Percentiles rank a stretch among this genome's conserved stretches.
phyloP scores from a whole-genome alignment of 2,888 invertebrate genomes.

The Brenthis hecate region DNA sequence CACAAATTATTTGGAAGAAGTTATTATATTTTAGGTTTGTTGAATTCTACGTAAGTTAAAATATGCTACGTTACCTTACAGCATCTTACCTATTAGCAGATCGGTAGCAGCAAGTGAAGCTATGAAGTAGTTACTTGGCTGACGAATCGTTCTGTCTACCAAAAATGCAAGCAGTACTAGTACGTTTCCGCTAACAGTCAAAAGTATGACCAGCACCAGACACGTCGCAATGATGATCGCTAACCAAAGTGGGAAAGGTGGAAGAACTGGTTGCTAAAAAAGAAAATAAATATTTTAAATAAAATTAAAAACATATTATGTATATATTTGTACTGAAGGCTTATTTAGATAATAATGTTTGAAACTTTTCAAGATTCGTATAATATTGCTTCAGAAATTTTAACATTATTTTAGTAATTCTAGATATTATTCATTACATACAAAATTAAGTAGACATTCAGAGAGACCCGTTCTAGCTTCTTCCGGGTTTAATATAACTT shows the following conservation, averaged over 20 bases:
- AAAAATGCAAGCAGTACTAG: slow-evolving; percentile 97
- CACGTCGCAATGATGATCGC: slow-evolving; percentile 94
- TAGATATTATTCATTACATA: too few species aligned
- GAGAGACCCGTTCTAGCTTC: too few species aligned
- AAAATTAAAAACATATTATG: too few species aligned
- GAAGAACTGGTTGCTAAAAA: slow-evolving; percentile 83
- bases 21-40: too few species aligned
- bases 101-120: slow-evolving; percentile 98
- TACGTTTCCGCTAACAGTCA: slow-evolving; percentile 97
- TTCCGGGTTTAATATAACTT: too few species aligned
- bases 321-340: too few species aligned
- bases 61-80: slow-evolving; percentile 22
- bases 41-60: neutral
- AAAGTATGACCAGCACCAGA: slow-evolving; percentile 92
- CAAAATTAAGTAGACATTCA: too few species aligned
- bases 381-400: neutral
- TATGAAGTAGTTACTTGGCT: slow-evolving; percentile 99
- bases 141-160: slow-evolving; percentile 95
- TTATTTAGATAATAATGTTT: too few species aligned
- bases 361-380: neutral
- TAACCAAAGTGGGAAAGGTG: slow-evolving; percentile 95
- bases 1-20: too few species aligned
- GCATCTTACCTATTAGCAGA: slow-evolving; percentile 92
- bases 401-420: too few species aligned
- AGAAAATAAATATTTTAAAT: neutral